Evolutionary conservation across 1,140 invertebrate species (phyloP).

Genomic region (Euura lappo): DNA sequence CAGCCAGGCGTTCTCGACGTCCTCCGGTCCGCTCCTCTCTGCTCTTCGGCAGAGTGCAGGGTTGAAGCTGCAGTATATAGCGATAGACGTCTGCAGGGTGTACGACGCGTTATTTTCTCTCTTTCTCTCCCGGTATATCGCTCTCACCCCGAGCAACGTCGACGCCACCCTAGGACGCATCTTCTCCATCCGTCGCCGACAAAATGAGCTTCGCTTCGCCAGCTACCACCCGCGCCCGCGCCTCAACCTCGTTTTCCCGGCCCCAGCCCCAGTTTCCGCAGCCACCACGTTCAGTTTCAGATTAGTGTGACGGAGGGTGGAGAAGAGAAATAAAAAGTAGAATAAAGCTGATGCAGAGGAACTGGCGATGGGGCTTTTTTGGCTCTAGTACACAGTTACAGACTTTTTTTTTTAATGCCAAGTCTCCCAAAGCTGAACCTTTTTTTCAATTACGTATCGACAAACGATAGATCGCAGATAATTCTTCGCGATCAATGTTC

Average conservation of each 20-base stretch:
- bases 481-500: no score
- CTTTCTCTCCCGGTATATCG: not conserved
- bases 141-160: not conserved
- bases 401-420: no score
- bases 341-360: not conserved
- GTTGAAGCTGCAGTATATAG: constrained; percentile 15
- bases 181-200: constrained; percentile 49
- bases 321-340: not conserved
- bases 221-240: constrained; percentile 23
- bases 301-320: not conserved
- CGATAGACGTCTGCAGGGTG: not conserved
- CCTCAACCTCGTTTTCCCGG: constrained; percentile 14
- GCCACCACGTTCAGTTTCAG: not conserved
- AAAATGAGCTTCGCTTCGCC: constrained; percentile 58
- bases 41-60: constrained; percentile 21
- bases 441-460: no score
- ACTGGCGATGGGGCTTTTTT: not conserved
- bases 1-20: constrained; percentile 52
- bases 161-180: constrained; percentile 1
- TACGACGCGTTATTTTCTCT: not conserved
- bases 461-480: no score
- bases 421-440: no score
- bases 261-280: constrained; percentile 27
- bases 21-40: constrained; percentile 24
- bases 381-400: no score